Conservation (phyloP, 1,140 invertebrate genomes). For the Colletes gigas region DNA sequence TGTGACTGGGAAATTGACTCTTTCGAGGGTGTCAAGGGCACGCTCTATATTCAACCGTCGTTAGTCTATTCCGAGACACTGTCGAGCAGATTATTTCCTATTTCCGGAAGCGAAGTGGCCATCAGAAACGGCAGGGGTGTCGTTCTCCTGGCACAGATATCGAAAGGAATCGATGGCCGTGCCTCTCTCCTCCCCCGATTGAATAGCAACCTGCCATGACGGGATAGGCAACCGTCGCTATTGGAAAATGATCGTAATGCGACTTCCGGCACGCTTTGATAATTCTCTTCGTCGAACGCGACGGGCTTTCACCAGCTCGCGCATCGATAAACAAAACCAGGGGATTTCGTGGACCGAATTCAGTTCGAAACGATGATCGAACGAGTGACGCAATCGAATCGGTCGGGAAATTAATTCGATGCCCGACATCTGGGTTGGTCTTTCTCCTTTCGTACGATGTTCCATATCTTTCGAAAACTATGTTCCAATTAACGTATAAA, state of each 20-base stretch:
- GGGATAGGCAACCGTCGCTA: slow-evolving; percentile 7
- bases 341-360: not conserved
- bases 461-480: too few species aligned
- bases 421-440: not conserved
- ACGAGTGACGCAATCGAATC: not conserved
- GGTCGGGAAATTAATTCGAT: not conserved
- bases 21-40: slow-evolving; percentile 35
- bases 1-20: slow-evolving; percentile 22
- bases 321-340: slow-evolving; percentile 7
- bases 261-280: slow-evolving; percentile 37
- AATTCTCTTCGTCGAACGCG: not conserved
- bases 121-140: slow-evolving; percentile 17
- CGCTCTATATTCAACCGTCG: slow-evolving; percentile 16
- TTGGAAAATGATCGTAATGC: slow-evolving; percentile 41
- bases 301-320: not conserved
- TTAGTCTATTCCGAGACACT: slow-evolving; percentile 15
- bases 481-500: too few species aligned
- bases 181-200: not conserved
- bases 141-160: slow-evolving; percentile 25
- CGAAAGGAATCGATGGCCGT: not conserved
- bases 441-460: too few species aligned
- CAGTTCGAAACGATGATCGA: slow-evolving; percentile 5
- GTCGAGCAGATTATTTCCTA: slow-evolving; percentile 37
- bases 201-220: slow-evolving; percentile 2
- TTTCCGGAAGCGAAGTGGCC: slow-evolving; percentile 41